Evolutionary conservation across 2,888 invertebrate genomes (phyloP).

Genomic region (Drosophila ustulata): DNA sequence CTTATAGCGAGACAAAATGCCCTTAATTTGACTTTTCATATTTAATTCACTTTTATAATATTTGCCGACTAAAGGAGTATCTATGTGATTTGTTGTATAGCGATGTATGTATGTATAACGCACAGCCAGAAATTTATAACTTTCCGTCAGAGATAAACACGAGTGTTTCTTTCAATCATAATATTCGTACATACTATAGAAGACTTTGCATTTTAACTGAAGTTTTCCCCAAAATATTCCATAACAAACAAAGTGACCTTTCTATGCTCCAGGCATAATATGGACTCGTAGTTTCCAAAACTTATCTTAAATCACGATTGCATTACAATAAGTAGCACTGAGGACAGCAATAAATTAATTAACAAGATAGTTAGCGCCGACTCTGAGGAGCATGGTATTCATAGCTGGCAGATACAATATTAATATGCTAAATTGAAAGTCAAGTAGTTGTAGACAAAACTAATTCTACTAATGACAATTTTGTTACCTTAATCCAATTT

Average conservation of each 20-base stretch:
- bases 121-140: conserved; percentile 15
- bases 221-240: background rate
- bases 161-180: conserved; percentile 31
- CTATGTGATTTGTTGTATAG: conserved; percentile 48
- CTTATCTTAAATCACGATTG: background rate
- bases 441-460: background rate
- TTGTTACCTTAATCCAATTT: background rate
- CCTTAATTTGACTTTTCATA: conserved; percentile 73
- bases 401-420: background rate
- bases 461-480: background rate
- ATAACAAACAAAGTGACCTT: background rate
- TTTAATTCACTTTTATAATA: conserved; percentile 37
- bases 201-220: background rate
- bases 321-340: background rate
- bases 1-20: conserved; percentile 52
- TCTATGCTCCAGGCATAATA: background rate
- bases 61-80: conserved; percentile 32
- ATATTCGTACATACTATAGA: conserved; percentile 5
- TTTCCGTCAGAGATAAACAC: conserved; percentile 34
- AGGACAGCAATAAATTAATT: background rate
- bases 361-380: background rate
- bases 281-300: background rate
- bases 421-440: background rate
- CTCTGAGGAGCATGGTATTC: too few species aligned
- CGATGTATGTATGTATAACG: background rate